These are phyloP conservation scores for Sturmia bella DNA, from an alignment of 2,888 invertebrate genomes.

Conservation along the genomic window DNA sequence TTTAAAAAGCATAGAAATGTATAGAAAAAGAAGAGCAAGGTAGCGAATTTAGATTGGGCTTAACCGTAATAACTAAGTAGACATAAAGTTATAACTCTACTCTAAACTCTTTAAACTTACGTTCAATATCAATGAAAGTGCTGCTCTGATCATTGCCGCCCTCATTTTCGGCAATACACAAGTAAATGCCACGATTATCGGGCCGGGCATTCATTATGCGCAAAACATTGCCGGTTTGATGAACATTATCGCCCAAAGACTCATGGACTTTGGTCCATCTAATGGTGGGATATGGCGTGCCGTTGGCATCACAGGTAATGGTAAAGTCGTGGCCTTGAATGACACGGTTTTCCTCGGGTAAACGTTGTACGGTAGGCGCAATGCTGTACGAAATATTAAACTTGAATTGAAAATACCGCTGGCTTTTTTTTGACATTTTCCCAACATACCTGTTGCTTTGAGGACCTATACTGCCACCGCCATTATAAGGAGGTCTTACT, in stretches of 20 bases:
- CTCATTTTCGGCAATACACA: conserved; percentile 88
- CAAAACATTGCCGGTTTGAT: conserved; percentile 86
- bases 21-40: neutral
- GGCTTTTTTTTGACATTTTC: neutral
- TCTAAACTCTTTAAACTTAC: no score
- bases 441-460: conserved; percentile 73
- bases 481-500: conserved; percentile 32
- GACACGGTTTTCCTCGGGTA: conserved; percentile 80
- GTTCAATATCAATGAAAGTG: conserved; percentile 91
- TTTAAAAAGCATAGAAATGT: conserved; percentile 20
- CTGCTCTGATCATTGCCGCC: conserved; percentile 86
- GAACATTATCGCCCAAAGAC: conserved; percentile 84
- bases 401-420: neutral
- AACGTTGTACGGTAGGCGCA: conserved; percentile 74
- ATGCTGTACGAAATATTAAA: conserved; percentile 58
- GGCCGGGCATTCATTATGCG: conserved; percentile 87
- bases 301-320: conserved; percentile 89
- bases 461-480: conserved; percentile 50
- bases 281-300: conserved; percentile 88
- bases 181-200: conserved; percentile 91
- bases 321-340: conserved; percentile 83
- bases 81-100: no score
- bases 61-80: neutral
- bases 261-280: conserved; percentile 89
- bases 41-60: neutral